A percentile compares a stretch with the other conserved stretches of the same genome.
phyloP scores from a whole-genome alignment of 1,140 invertebrate genomes.

The Chlorops oryzae region DNA sequence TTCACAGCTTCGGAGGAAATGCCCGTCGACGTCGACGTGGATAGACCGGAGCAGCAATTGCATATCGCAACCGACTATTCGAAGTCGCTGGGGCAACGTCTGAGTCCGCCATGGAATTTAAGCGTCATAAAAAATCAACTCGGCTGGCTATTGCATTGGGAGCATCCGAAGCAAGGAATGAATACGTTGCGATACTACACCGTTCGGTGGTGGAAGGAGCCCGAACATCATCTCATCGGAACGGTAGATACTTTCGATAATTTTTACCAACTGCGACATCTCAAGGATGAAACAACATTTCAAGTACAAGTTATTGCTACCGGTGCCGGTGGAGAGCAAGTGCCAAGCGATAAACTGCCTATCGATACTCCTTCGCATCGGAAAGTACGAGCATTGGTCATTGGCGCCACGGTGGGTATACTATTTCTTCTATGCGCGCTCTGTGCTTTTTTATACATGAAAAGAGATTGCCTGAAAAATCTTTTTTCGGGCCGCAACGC shows the following conservation, averaged over 20 bases:
- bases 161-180: slow-evolving; percentile 56
- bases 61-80: neutral
- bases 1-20: neutral
- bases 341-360: slow-evolving; percentile 53
- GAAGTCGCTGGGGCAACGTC: slow-evolving; percentile 23
- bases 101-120: slow-evolving; percentile 62
- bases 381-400: slow-evolving; percentile 56
- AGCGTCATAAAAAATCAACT: slow-evolving; percentile 51
- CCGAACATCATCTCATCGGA: slow-evolving; percentile 54
- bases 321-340: slow-evolving; percentile 52
- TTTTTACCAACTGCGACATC: slow-evolving; percentile 56
- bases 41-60: slow-evolving; percentile 1
- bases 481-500: slow-evolving; percentile 26
- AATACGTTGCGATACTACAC: slow-evolving; percentile 56
- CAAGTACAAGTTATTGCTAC: slow-evolving; percentile 61
- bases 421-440: slow-evolving; percentile 54
- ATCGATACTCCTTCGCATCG: slow-evolving; percentile 58
- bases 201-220: slow-evolving; percentile 57
- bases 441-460: slow-evolving; percentile 56
- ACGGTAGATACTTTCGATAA: slow-evolving; percentile 58
- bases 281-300: slow-evolving; percentile 61
- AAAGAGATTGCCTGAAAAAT: slow-evolving; percentile 40
- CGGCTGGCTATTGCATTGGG: slow-evolving; percentile 69
- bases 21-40: neutral
- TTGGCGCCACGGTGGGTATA: slow-evolving; percentile 57